Evolutionary conservation across 2,888 invertebrate genomes (phyloP).

Genomic region (Pandemis cinnamomeana): DNA sequence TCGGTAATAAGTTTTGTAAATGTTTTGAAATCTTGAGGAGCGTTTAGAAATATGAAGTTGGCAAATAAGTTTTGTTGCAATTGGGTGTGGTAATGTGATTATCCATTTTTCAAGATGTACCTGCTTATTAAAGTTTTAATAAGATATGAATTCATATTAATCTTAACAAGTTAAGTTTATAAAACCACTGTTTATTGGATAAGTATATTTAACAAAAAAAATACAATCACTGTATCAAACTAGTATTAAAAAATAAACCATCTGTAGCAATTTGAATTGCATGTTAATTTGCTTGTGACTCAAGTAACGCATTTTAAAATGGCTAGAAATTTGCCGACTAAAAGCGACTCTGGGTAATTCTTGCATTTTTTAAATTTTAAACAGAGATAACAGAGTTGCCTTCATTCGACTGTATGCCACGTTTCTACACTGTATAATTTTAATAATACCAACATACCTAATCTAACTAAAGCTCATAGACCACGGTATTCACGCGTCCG

Average conservation of each 20-base stretch:
- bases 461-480: slow-evolving; percentile 10
- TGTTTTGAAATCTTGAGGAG: slow-evolving; percentile 32
- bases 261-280: too few species aligned
- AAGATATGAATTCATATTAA: too few species aligned
- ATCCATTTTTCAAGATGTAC: not conserved
- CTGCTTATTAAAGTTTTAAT: not conserved
- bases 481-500: not conserved
- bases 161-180: too few species aligned
- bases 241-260: too few species aligned
- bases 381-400: not conserved
- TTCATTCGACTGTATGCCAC: not conserved
- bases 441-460: slow-evolving; percentile 7
- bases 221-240: too few species aligned
- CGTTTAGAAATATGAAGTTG: slow-evolving; percentile 11
- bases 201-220: too few species aligned
- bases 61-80: slow-evolving; percentile 5
- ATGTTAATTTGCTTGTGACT: too few species aligned
- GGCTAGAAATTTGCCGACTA: too few species aligned
- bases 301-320: too few species aligned
- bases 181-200: too few species aligned
- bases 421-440: not conserved
- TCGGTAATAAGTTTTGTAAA: slow-evolving; percentile 25
- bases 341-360: too few species aligned
- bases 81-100: not conserved
- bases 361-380: not conserved